These are phyloP conservation scores for Leptoteleia sp. DNA, from an alignment of 1,140 invertebrate genomes.

Conservation along the genomic window DNA sequence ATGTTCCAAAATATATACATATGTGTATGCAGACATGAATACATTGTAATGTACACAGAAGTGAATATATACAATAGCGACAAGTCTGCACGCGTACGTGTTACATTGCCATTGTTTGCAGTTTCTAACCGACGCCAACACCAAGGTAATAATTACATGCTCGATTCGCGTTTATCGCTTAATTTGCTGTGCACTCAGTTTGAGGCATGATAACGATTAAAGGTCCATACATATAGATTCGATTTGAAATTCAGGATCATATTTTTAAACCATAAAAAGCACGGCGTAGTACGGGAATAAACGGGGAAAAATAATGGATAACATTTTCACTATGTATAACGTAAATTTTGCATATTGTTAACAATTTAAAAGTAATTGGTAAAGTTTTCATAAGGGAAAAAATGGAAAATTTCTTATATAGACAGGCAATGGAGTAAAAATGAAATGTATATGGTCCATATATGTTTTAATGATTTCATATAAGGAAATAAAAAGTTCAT, in stretches of 20 bases:
- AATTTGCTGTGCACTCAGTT: slow-evolving; percentile 76
- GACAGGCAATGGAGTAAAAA: too few species aligned
- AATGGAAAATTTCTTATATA: too few species aligned
- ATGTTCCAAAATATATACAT: slow-evolving; percentile 50
- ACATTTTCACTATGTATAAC: too few species aligned
- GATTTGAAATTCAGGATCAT: slow-evolving; percentile 28
- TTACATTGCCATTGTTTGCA: slow-evolving; percentile 67
- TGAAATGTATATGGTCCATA: too few species aligned
- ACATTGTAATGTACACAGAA: slow-evolving; percentile 54
- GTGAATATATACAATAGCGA: slow-evolving; percentile 57
- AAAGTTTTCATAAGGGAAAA: too few species aligned
- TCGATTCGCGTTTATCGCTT: slow-evolving; percentile 76
- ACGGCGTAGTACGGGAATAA: too few species aligned
- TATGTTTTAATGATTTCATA: too few species aligned
- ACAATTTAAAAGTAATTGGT: too few species aligned
- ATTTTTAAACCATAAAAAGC: too few species aligned
- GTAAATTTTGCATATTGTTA: too few species aligned
- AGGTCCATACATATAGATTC: slow-evolving; percentile 38
- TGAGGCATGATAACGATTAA: slow-evolving; percentile 73
- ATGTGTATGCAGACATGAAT: slow-evolving; percentile 35
- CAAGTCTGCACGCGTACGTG: slow-evolving; percentile 51
- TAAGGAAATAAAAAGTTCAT: too few species aligned
- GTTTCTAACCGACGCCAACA: slow-evolving; percentile 67
- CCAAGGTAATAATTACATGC: slow-evolving; percentile 79
- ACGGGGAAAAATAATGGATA: too few species aligned